Evolutionary conservation across 1,140 invertebrate species (phyloP).

Genomic region (Penaeus vannamei): DNA sequence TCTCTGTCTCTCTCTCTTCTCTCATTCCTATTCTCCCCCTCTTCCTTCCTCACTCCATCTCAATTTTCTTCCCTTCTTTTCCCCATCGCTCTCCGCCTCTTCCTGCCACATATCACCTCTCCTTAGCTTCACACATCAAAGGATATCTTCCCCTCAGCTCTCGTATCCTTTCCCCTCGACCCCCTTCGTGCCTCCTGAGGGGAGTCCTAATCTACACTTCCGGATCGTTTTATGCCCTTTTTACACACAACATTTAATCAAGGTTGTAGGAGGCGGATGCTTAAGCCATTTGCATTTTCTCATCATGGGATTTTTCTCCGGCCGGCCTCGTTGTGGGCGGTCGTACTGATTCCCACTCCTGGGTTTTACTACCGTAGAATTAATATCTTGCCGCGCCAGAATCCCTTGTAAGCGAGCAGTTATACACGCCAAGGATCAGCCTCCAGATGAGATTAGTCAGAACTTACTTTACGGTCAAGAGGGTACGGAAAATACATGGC

Average conservation of each 20-base stretch:
- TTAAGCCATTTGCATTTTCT: slow-evolving; percentile 34
- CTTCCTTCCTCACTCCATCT: too few species aligned
- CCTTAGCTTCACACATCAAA: too few species aligned
- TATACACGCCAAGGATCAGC: slow-evolving; percentile 9
- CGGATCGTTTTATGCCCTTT: slow-evolving; percentile 29
- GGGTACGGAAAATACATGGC: too few species aligned
- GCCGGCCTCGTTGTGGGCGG: not conserved
- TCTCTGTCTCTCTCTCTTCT: too few species aligned
- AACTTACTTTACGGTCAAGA: too few species aligned
- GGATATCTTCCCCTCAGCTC: too few species aligned
- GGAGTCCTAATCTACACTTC: not conserved
- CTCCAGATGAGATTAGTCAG: too few species aligned
- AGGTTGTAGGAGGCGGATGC: slow-evolving; percentile 17
- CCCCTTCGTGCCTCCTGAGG: not conserved
- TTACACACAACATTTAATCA: slow-evolving; percentile 34
- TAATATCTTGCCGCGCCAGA: slow-evolving; percentile 16
- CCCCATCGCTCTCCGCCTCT: too few species aligned
- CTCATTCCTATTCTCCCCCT: too few species aligned
- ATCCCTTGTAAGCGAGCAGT: not conserved
- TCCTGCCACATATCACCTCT: too few species aligned
- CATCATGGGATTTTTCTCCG: slow-evolving; percentile 14
- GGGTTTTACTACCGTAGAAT: slow-evolving; percentile 35
- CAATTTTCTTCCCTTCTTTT: too few species aligned
- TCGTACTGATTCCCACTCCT: not conserved
- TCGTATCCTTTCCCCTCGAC: not conserved